Percentiles rank a stretch among this genome's conserved stretches.
Conservation (phyloP, 2,797 vertebrate species). For the Coregonus sp. region DNA sequence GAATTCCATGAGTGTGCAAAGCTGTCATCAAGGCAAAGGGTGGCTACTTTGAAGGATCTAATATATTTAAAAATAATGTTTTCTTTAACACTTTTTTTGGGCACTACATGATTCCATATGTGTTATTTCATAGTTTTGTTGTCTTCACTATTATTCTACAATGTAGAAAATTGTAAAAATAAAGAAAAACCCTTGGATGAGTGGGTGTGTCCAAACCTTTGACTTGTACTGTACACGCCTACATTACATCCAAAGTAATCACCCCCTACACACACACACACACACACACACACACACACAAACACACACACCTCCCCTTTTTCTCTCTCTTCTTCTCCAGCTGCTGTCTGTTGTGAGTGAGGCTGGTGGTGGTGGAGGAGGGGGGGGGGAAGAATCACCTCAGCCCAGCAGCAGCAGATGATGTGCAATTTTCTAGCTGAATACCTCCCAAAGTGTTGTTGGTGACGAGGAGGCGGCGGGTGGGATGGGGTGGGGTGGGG, state of each 20-base stretch:
- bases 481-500: slow-evolving; percentile 38
- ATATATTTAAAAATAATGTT: too few relatives aligned
- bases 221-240: slow-evolving; percentile 39
- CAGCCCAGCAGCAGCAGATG: slow-evolving; percentile 58
- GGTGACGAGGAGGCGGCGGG: slow-evolving; percentile 51
- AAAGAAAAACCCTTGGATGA: too few relatives aligned
- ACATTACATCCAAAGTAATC: slow-evolving; percentile 55
- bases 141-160: too few relatives aligned
- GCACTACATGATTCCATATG: too few relatives aligned
- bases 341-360: slow-evolving; percentile 53
- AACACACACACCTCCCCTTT: not conserved
- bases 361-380: slow-evolving; percentile 39
- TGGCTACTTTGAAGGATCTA: too few relatives aligned
- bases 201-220: too few relatives aligned
- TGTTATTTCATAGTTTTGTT: too few relatives aligned
- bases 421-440: slow-evolving; percentile 93
- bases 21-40: too few relatives aligned
- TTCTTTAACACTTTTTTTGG: too few relatives aligned
- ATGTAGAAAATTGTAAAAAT: too few relatives aligned
- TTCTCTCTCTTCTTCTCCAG: slow-evolving; percentile 51
- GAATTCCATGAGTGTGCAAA: too few relatives aligned
- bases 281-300: not conserved
- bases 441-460: slow-evolving; percentile 89
- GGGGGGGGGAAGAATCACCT: slow-evolving; percentile 60
- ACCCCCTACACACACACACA: slow-evolving; percentile 35